phyloP scores from a whole-genome alignment of 2,797 vertebrate species.

The Glossophaga mutica region DNA sequence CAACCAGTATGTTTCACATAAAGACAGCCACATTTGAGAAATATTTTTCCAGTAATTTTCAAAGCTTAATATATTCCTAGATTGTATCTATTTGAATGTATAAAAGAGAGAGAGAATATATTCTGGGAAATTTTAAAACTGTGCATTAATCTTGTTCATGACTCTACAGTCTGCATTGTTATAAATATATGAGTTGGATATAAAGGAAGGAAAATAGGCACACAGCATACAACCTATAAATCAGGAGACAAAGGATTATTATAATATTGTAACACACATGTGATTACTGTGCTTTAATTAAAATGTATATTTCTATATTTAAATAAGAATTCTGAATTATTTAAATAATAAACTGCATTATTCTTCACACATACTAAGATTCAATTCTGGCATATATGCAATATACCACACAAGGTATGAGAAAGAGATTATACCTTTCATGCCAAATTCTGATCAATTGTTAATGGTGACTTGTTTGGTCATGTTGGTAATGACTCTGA shows the following conservation, averaged over 20 bases:
- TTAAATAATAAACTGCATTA: not conserved
- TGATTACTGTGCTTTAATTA: conserved; percentile 11
- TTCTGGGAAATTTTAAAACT: conserved; percentile 42
- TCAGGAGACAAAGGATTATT: not conserved
- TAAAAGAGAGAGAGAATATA: conserved; percentile 27
- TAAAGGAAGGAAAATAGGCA: conserved; percentile 24
- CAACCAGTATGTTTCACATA: conserved; percentile 13
- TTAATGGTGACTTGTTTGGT: not conserved
- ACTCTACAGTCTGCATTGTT: conserved; percentile 37
- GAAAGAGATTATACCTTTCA: not conserved
- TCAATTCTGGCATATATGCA: conserved; percentile 27
- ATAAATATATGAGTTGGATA: not conserved
- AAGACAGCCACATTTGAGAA: not conserved
- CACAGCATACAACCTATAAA: not conserved
- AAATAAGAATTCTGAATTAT: conserved; percentile 12
- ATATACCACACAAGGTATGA: not conserved
- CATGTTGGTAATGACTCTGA: conserved; percentile 5
- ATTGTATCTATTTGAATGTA: conserved; percentile 41
- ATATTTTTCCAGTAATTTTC: conserved; percentile 51
- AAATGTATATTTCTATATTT: conserved; percentile 11
- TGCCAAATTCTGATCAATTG: conserved; percentile 8
- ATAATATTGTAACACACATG: not conserved
- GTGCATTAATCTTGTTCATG: conserved; percentile 34
- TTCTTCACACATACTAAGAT: not conserved
- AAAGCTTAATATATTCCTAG: conserved; percentile 28